Evolutionary conservation across 1,140 invertebrate species (phyloP), one percentile per base, ranked within the genome.

Genomic region (Trinorchestia longiramus): DNA sequence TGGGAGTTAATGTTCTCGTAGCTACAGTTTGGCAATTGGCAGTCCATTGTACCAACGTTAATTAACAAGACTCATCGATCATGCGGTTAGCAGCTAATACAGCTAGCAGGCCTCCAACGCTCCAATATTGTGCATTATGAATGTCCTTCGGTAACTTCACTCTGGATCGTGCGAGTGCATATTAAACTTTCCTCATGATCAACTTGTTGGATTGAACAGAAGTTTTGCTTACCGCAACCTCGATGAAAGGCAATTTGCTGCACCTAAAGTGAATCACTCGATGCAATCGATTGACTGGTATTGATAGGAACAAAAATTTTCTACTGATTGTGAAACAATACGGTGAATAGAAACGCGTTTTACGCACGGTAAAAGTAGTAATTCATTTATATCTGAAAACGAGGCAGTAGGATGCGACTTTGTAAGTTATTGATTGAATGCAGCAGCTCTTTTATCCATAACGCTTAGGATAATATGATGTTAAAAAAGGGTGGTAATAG

Each of bases 31-130:
- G 62, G 62, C 62, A 77, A 77, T 77, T 36, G 62, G 62, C 62
- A 77, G 62, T 77, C 62, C 62, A 77, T 77, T 77, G 62, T 77
- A 77, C 62, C 11, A 77, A 77, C 62, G 62, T 77, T 77, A 77
- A 77, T 77, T 77, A 77, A 77, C 62, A 77, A 77, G 62, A 36
- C 62, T 77, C 62, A 77, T 77, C 62, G 62, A 77, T 77, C 62
- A 77, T 77, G 62, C 62, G 62, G 62, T 77, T 77, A 77, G 62
- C 62, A 77, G 62, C 62, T 77, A 77, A 77, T 77, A 77, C 62
- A 53, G 62, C 62, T 77, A 28, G 15, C 11, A 15, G 62, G 62
- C 62, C 8, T 77, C 62, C 62, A 36, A 77, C 62, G 28, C 62
- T 77, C 15, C 62, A 77, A 15, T 28, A 28, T 77, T 77, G 15